These are phyloP conservation scores for Takifugu flavidus DNA, from an alignment of 2,113 vertebrate genomes.

Conservation along the genomic window DNA sequence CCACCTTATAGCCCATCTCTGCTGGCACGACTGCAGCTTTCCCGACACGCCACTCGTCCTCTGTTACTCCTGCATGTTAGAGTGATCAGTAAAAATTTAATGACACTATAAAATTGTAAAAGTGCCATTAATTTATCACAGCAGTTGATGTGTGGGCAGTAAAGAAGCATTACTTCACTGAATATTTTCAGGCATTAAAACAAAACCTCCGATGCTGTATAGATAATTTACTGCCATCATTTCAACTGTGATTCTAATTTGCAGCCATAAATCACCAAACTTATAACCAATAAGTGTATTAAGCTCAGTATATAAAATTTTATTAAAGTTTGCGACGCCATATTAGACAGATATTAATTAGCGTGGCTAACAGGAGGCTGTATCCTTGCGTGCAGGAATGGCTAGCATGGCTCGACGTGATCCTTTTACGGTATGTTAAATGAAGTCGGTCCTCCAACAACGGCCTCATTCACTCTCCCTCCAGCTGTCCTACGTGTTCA, in stretches of 20 bases:
- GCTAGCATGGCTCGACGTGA: neutral
- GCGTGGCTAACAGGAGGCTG: slow-evolving; percentile 34
- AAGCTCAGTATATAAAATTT: slow-evolving; percentile 98
- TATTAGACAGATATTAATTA: slow-evolving; percentile 77
- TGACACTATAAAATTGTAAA: slow-evolving; percentile 99
- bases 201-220: slow-evolving; percentile 84
- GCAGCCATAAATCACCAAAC: slow-evolving; percentile 87
- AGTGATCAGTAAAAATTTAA: slow-evolving; percentile 99
- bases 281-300: slow-evolving; percentile 99
- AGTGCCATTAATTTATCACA: slow-evolving; percentile 98
- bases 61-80: slow-evolving; percentile 91
- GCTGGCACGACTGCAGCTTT: slow-evolving; percentile 78
- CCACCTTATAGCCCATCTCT: slow-evolving; percentile 19
- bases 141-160: slow-evolving; percentile 89
- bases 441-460: slow-evolving; percentile 45
- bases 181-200: slow-evolving; percentile 91
- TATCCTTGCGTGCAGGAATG: slow-evolving; percentile 12
- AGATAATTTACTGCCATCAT: slow-evolving; percentile 91
- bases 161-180: slow-evolving; percentile 96
- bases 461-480: slow-evolving; percentile 41
- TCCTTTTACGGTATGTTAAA: slow-evolving; percentile 14
- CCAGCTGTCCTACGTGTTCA: slow-evolving; percentile 44
- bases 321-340: slow-evolving; percentile 88
- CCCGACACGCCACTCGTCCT: slow-evolving; percentile 85
- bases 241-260: slow-evolving; percentile 89